Percentiles rank a stretch among this genome's conserved stretches.
Conservation (phyloP, 1,140 invertebrate species). For the Teleopsis dalmanni region DNA sequence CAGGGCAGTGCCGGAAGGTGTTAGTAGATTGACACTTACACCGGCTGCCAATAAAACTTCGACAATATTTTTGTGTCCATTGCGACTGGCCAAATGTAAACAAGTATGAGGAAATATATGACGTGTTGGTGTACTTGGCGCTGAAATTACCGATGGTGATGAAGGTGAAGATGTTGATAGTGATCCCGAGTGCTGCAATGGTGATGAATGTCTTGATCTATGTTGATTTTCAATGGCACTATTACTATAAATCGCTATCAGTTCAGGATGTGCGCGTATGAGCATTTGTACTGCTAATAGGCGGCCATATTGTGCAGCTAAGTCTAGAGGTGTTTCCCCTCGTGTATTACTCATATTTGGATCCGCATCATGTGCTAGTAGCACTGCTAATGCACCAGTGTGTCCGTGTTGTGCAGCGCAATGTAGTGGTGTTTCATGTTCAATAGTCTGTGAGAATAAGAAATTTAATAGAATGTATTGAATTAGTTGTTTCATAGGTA, state of each 20-base stretch:
- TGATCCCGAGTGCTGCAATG: constrained; percentile 16
- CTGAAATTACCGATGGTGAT: constrained; percentile 24
- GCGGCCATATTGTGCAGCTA: constrained; percentile 82
- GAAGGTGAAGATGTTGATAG: constrained; percentile 17
- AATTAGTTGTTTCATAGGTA: constrained; percentile 14
- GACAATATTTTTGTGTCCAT: constrained; percentile 80
- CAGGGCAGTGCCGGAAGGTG: constrained; percentile 80
- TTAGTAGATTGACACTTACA: constrained; percentile 82
- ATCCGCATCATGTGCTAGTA: constrained; percentile 82
- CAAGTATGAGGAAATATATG: constrained; percentile 73
- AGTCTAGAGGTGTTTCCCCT: constrained; percentile 86
- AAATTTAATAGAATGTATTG: constrained; percentile 5
- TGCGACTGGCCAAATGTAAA: constrained; percentile 85
- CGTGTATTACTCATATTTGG: constrained; percentile 80
- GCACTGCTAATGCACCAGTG: constrained; percentile 74
- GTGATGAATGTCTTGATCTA: constrained; percentile 10
- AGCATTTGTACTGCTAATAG: constrained; percentile 83
- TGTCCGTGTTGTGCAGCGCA: constrained; percentile 93
- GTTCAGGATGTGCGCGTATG: constrained; percentile 68
- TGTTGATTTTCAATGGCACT: constrained; percentile 29
- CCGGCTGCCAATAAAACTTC: constrained; percentile 74
- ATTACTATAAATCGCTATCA: constrained; percentile 61
- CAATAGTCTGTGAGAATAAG: constrained; percentile 66
- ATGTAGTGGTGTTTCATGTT: constrained; percentile 89
- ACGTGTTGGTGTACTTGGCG: constrained; percentile 25